Conservation (phyloP, 2,888 invertebrate species). For the Conops quadrifasciatus region DNA sequence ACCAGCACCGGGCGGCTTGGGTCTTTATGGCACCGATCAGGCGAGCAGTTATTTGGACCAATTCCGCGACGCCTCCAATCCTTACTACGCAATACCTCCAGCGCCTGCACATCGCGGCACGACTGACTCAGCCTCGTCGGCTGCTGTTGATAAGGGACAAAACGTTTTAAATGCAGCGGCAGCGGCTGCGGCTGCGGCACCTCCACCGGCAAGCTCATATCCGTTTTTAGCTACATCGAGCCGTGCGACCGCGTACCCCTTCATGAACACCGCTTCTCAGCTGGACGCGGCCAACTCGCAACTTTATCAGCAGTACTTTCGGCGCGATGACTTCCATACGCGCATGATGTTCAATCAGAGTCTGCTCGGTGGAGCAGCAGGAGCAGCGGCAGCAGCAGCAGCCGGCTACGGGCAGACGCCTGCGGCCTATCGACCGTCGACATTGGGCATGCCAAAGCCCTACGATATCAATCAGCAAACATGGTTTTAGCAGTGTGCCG, state of each 20-base stretch:
- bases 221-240: constrained; percentile 71
- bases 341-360: constrained; percentile 69
- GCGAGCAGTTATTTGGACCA: constrained; percentile 74
- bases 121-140: constrained; percentile 42
- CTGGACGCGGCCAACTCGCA: constrained; percentile 73
- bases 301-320: constrained; percentile 78
- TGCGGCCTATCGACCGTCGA: constrained; percentile 68
- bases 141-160: constrained; percentile 64
- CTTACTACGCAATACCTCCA: constrained; percentile 68
- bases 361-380: constrained; percentile 63
- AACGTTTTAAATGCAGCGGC: constrained; percentile 65
- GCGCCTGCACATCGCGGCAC: constrained; percentile 62
- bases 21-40: constrained; percentile 57
- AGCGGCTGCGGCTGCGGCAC: constrained; percentile 62
- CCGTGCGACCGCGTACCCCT: constrained; percentile 70
- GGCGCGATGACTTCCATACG: constrained; percentile 72
- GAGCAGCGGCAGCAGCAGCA: constrained; percentile 73
- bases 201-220: constrained; percentile 66
- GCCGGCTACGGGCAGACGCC: constrained; percentile 72
- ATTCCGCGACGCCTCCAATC: constrained; percentile 71
- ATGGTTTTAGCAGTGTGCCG: constrained; percentile 71
- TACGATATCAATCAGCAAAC: constrained; percentile 76
- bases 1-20: constrained; percentile 71
- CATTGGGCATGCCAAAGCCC: constrained; percentile 75
- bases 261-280: constrained; percentile 67